phyloP scores from a whole-genome alignment of 2,797 vertebrate genomes.

The Syngnathus rostellatus region DNA sequence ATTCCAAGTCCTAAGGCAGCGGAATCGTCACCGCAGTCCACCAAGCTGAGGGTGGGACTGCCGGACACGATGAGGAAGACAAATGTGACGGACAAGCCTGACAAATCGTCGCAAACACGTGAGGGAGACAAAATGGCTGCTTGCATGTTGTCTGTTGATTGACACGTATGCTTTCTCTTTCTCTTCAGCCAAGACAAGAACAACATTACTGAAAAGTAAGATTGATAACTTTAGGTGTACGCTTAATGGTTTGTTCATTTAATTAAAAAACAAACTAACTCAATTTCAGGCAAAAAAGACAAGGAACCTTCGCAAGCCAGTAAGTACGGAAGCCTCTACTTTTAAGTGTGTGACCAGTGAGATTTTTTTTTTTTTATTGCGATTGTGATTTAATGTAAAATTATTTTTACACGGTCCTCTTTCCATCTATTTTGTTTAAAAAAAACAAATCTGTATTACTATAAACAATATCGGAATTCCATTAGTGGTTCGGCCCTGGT shows the following conservation, averaged over 20 bases:
- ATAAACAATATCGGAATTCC: too few species aligned
- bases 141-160: not conserved
- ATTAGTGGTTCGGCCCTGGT: too few species aligned
- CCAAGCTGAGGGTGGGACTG: constrained; percentile 27
- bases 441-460: too few species aligned
- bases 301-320: constrained; percentile 25
- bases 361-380: not conserved
- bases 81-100: constrained; percentile 54
- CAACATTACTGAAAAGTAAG: constrained; percentile 45
- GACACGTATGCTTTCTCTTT: not conserved
- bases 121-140: not conserved
- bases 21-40: constrained; percentile 3
- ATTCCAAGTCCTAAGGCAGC: constrained; percentile 2
- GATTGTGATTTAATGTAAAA: too few species aligned
- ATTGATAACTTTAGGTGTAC: not conserved
- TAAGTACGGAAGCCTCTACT: constrained; percentile 24
- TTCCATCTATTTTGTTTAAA: too few species aligned
- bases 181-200: constrained; percentile 37
- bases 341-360: not conserved
- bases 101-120: constrained; percentile 67
- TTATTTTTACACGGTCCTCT: too few species aligned
- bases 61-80: constrained; percentile 14
- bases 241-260: not conserved
- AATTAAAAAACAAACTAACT: too few species aligned
- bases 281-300: constrained; percentile 33